Percentiles rank a stretch among this genome's conserved stretches.
Conservation (phyloP, 1,140 invertebrate genomes). For the Drosophila mayri region DNA sequence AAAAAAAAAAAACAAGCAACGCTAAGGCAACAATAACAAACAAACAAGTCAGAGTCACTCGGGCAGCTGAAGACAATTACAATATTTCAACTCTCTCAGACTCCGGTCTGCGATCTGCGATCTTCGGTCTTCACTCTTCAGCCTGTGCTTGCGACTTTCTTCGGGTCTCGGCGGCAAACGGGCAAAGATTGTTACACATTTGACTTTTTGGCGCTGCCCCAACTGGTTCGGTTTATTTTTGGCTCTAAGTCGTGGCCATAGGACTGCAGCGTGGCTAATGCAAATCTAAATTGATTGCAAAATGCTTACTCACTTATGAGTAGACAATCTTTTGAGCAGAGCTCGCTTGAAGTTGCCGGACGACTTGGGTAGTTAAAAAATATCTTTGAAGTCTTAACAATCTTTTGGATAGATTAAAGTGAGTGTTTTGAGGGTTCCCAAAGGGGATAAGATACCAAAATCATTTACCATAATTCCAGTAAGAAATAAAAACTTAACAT, state of each 20-base stretch:
- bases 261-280: slow-evolving; percentile 64
- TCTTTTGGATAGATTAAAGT: not conserved
- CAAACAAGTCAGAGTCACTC: slow-evolving; percentile 72
- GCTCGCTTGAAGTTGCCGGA: slow-evolving; percentile 48
- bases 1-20: slow-evolving; percentile 53
- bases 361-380: not conserved
- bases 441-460: no score
- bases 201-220: slow-evolving; percentile 41
- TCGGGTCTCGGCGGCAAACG: slow-evolving; percentile 25
- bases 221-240: slow-evolving; percentile 57
- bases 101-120: slow-evolving; percentile 27
- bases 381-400: not conserved
- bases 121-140: slow-evolving; percentile 20
- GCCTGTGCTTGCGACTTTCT: slow-evolving; percentile 48
- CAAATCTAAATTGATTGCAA: slow-evolving; percentile 82
- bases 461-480: not conserved
- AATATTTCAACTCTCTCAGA: slow-evolving; percentile 76
- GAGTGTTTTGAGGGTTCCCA: not conserved
- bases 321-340: slow-evolving; percentile 40
- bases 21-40: slow-evolving; percentile 65
- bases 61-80: slow-evolving; percentile 70
- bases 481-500: no score
- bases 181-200: slow-evolving; percentile 48
- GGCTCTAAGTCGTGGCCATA: slow-evolving; percentile 26
- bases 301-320: slow-evolving; percentile 63